These are phyloP conservation scores for Ichneumoninae sp. DNA, from an alignment of 2,888 invertebrate genomes.

Conservation along the genomic window DNA sequence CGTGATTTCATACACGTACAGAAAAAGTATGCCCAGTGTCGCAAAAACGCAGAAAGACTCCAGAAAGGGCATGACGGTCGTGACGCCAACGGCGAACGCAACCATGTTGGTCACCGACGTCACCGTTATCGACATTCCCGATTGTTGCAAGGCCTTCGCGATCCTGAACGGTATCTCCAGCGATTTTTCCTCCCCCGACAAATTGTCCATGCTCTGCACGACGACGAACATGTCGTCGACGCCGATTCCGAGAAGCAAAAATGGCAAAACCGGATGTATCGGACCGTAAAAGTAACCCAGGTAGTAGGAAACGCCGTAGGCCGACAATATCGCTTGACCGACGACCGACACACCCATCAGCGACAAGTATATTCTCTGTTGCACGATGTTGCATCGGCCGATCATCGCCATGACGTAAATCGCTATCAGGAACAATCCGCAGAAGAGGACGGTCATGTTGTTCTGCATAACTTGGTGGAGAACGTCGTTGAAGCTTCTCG, in stretches of 20 bases:
- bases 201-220: conserved; percentile 81
- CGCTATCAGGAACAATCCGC: conserved; percentile 81
- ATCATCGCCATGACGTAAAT: conserved; percentile 83
- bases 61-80: conserved; percentile 85
- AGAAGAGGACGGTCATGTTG: conserved; percentile 80
- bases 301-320: conserved; percentile 82
- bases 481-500: conserved; percentile 81
- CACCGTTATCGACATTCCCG: conserved; percentile 85
- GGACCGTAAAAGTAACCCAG: conserved; percentile 83
- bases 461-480: conserved; percentile 79
- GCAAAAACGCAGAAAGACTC: conserved; percentile 85
- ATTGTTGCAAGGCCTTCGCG: conserved; percentile 82
- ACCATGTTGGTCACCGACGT: conserved; percentile 85
- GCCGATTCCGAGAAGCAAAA: conserved; percentile 83
- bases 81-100: conserved; percentile 85
- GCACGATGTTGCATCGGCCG: conserved; percentile 80
- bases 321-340: conserved; percentile 81
- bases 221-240: conserved; percentile 85
- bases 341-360: conserved; percentile 82
- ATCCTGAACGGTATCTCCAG: conserved; percentile 78
- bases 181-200: conserved; percentile 72
- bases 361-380: conserved; percentile 81
- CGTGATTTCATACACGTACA: conserved; percentile 84
- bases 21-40: conserved; percentile 84
- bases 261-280: conserved; percentile 83